Conservation (phyloP, 1,140 invertebrate genomes). For the Pentalonia nigronervosa region DNA sequence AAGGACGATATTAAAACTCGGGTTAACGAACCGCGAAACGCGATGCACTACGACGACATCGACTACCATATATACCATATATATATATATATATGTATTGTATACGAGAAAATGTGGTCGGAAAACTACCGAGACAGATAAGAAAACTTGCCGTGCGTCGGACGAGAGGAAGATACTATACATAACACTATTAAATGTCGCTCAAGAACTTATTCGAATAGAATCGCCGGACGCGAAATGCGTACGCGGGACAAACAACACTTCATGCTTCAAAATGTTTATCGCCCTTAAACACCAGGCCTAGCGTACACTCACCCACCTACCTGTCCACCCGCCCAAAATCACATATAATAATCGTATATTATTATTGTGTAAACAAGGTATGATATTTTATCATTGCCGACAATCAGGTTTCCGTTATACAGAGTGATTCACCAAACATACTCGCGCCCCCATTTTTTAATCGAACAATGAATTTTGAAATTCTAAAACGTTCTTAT, state of each 20-base stretch:
- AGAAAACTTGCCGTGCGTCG: neutral
- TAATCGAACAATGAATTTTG: neutral
- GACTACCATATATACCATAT: neutral
- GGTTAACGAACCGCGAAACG: neutral
- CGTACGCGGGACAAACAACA: neutral
- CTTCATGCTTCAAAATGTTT: neutral
- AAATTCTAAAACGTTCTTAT: neutral
- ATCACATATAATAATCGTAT: too few relatives aligned
- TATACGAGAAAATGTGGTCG: neutral
- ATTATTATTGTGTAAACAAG: too few relatives aligned
- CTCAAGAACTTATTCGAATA: neutral
- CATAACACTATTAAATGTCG: neutral
- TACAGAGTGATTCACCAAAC: neutral
- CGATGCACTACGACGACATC: neutral
- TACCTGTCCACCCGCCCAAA: too few relatives aligned
- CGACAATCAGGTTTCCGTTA: neutral
- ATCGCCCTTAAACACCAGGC: neutral
- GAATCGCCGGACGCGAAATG: neutral
- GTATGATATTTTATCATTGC: neutral
- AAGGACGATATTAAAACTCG: neutral
- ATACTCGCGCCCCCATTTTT: neutral
- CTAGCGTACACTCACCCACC: neutral
- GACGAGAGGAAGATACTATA: neutral
- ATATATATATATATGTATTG: neutral
- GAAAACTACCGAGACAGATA: neutral